Evolutionary conservation across 2,888 invertebrate genomes (phyloP), one percentile per base, ranked within the genome.

Genomic region (Ormyrus rosae): DNA sequence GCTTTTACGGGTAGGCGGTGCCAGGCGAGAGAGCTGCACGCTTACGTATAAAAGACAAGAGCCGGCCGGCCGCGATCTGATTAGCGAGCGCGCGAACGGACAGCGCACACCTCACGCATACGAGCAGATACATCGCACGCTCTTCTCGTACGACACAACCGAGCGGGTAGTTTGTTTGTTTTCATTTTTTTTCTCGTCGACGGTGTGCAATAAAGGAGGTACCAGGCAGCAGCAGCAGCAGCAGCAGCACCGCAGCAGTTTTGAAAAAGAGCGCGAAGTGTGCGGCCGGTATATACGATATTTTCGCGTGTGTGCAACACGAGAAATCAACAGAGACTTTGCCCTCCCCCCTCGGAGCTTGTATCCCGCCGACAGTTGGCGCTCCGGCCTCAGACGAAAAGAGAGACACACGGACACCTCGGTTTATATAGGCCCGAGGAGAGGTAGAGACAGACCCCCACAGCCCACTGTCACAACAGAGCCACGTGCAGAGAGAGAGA

Each of bases 41-140:
- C 83, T 82, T 85, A 81, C 88, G 87, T 89, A 90, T 89, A 90
- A 89, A 89, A 88, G 88, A 87, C 88, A 88, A 88, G 88, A 86
- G 86, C 87, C 60, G 69, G 65, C 60, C 58, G 77, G 73, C 70
- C 87, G 87, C 88, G 85, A 88, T 88, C 87, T 88, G 90, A 90
- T 89, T 89, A 90, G 85, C 87, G 83, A 84, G 60, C 13, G 34
- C 63, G 60, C 71, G 48, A 71, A 13, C 69, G 71, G 19, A 13
- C 50, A 56, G 56, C 7, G 8, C n/a, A 61, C 45, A 34, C 61
- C 8, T 34, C 8, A n/a, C 5, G 56, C 67, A 51, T 3, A 50
- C 19, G 13, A 53, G 13, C 13, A 13, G 1, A 19, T 19, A 19
- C 19, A 19, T 19, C 34, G 4, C 34, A 1, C 34, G 2, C 34